Evolutionary conservation across 2,797 vertebrate genomes (phyloP).

Genomic region (Scarus forsteni): DNA sequence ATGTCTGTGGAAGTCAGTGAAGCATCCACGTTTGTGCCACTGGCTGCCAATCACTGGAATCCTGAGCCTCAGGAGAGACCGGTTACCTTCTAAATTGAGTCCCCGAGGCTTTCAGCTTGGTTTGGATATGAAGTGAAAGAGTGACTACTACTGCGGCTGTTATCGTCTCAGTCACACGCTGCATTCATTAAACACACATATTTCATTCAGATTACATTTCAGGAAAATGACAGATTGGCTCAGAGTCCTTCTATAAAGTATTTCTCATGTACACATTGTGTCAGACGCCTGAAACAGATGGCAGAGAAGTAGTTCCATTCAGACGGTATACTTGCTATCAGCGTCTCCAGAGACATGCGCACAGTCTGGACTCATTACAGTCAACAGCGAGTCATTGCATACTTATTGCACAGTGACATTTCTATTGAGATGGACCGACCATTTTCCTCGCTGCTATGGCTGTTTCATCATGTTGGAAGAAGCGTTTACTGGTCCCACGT

Average conservation of each 20-base stretch:
- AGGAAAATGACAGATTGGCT: constrained; percentile 25
- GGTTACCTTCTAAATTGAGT: constrained; percentile 76
- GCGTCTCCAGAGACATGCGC: constrained; percentile 65
- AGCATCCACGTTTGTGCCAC: constrained; percentile 35
- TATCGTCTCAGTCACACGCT: constrained; percentile 24
- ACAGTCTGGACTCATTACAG: constrained; percentile 74
- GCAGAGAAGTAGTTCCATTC: constrained; percentile 58
- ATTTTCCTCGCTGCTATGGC: constrained; percentile 65
- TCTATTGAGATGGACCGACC: constrained; percentile 79
- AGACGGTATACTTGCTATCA: constrained; percentile 59
- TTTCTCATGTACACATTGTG: constrained; percentile 43
- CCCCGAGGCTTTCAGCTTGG: constrained; percentile 65
- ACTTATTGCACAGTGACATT: constrained; percentile 79
- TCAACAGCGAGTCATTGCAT: constrained; percentile 77
- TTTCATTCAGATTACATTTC: constrained; percentile 40
- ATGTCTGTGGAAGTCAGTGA: constrained; percentile 20
- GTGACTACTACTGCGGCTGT: constrained; percentile 27
- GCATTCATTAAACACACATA: constrained; percentile 41
- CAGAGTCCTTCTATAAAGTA: constrained; percentile 29
- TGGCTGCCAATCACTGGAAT: constrained; percentile 65
- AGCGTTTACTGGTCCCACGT: constrained; percentile 73
- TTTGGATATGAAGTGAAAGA: constrained; percentile 45
- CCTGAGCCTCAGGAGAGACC: constrained; percentile 51
- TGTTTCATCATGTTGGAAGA: constrained; percentile 76
- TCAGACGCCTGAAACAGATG: constrained; percentile 56